Evolutionary conservation across 2,888 invertebrate species (phyloP).

Genomic region (Kuschelorhynchus macadamiae): DNA sequence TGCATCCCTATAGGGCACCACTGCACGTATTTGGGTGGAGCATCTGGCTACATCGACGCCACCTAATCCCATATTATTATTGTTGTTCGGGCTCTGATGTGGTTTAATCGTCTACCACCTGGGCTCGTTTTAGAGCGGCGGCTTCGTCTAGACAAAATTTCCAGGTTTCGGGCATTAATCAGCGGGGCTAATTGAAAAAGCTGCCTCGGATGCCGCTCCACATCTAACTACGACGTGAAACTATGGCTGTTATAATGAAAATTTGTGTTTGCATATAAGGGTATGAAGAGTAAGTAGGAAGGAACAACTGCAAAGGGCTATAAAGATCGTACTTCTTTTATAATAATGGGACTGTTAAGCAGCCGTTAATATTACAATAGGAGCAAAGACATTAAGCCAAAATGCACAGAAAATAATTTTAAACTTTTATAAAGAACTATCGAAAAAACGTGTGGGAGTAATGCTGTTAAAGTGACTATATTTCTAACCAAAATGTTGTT

Average conservation of each 20-base stretch:
- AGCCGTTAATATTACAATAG: no score
- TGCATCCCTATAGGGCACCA: slow-evolving; percentile 4
- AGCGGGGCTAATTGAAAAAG: neutral
- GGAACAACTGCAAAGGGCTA: no score
- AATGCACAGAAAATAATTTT: no score
- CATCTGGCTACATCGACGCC: slow-evolving; percentile 36
- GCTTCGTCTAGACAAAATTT: slow-evolving; percentile 32
- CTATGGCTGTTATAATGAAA: neutral
- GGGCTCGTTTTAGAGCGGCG: slow-evolving; percentile 22
- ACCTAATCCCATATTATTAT: slow-evolving; percentile 36
- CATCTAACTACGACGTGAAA: neutral
- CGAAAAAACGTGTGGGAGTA: no score
- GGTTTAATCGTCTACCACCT: slow-evolving; percentile 39
- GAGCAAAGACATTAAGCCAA: no score
- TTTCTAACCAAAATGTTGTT: no score
- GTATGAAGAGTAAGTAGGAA: no score
- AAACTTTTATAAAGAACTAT: no score
- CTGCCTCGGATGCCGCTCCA: neutral
- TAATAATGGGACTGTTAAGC: no score
- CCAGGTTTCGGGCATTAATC: slow-evolving; percentile 33
- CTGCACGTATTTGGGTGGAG: slow-evolving; percentile 21
- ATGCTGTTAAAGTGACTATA: no score
- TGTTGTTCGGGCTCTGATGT: slow-evolving; percentile 34
- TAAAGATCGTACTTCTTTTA: no score
- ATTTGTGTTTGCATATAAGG: neutral